phyloP scores from a whole-genome alignment of 2,797 vertebrate species.

The Enteromius mattozi region DNA sequence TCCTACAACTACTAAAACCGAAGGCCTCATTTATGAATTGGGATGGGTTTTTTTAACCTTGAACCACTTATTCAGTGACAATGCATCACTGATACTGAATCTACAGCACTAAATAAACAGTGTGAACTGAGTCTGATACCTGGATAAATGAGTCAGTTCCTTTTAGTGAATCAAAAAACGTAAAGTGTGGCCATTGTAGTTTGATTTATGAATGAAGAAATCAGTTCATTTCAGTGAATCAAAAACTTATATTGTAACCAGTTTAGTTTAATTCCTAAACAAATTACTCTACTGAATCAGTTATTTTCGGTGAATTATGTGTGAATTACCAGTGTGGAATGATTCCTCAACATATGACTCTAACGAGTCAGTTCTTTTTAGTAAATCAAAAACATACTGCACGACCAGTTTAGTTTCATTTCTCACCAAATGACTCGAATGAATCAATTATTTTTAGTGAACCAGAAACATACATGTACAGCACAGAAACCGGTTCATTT shows the following conservation, averaged over 20 bases:
- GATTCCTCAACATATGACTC: not conserved
- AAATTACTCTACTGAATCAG: not conserved
- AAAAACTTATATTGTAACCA: not conserved
- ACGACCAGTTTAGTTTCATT: rapidly evolving
- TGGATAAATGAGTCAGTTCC: not conserved
- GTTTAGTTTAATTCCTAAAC: not conserved
- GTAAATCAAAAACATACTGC: not conserved
- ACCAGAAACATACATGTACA: not conserved
- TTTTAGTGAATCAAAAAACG: not conserved
- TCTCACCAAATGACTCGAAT: not conserved
- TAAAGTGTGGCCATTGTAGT: not conserved
- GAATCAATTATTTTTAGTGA: not conserved
- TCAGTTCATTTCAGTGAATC: not conserved
- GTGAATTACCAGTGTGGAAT: no score
- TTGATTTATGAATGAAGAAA: not conserved
- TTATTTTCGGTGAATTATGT: not conserved
- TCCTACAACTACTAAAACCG: slow-evolving; percentile 7
- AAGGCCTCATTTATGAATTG: not conserved
- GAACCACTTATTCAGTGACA: not conserved
- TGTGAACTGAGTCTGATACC: not conserved
- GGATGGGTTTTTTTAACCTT: not conserved
- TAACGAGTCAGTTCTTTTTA: not conserved
- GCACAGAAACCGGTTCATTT: not conserved
- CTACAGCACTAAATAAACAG: no score
- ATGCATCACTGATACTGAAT: not conserved